A percentile compares a stretch with the other conserved stretches of the same genome.
These are phyloP conservation scores for Nerophis ophidion DNA, from an alignment of 2,113 vertebrate species.

Conservation along the genomic window DNA sequence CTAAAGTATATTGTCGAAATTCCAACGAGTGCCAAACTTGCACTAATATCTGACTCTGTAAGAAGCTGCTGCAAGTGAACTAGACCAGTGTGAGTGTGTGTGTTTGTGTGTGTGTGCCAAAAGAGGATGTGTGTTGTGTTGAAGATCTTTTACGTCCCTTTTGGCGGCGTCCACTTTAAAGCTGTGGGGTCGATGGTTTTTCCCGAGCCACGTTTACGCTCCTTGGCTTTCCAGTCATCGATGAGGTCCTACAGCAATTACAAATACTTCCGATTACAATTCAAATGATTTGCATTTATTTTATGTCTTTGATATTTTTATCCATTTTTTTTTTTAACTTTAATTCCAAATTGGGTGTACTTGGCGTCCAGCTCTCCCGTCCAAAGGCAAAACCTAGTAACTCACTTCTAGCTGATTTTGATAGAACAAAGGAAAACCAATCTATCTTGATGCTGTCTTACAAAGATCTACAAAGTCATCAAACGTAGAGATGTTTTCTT, in stretches of 20 bases:
- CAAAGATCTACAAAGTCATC: too few relatives aligned
- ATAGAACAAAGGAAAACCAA: too few relatives aligned
- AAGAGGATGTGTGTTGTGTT: slow-evolving; percentile 8
- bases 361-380: too few relatives aligned
- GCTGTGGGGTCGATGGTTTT: slow-evolving; percentile 92
- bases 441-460: too few relatives aligned
- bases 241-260: slow-evolving; percentile 83
- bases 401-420: too few relatives aligned
- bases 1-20: neutral
- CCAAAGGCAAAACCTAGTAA: too few relatives aligned
- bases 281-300: too few relatives aligned
- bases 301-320: too few relatives aligned
- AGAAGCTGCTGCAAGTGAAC: slow-evolving; percentile 20
- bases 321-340: too few relatives aligned
- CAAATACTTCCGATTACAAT: neutral
- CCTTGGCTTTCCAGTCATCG: slow-evolving; percentile 96
- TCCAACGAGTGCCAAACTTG: slow-evolving; percentile 28
- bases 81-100: neutral
- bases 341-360: too few relatives aligned
- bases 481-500: too few relatives aligned
- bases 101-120: neutral
- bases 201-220: slow-evolving; percentile 86
- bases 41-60: slow-evolving; percentile 2
- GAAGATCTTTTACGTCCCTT: slow-evolving; percentile 80
- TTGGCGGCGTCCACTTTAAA: slow-evolving; percentile 97